Evolutionary conservation across 2,113 vertebrate genomes (phyloP), one percentile per base, ranked within the genome.

Genomic region (Notothenia rossii): DNA sequence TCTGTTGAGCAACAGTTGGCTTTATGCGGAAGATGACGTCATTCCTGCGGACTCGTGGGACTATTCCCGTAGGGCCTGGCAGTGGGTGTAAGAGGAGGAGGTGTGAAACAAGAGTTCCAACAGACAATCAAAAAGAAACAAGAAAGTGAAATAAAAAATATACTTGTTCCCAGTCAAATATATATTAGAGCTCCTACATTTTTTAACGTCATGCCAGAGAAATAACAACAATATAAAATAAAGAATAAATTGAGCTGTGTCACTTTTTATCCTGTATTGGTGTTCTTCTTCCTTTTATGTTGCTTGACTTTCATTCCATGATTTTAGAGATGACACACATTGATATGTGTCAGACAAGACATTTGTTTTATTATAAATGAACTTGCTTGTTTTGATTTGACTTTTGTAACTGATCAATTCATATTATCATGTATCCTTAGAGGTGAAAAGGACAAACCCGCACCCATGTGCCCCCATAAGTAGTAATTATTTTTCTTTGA

Each of bases 21-120:
- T 74, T 79, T 71, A 78, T 75, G 49, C 79, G 74, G 67, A 40
- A 46, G 75, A 60, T 85, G 89, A 91, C 82, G 82, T 89, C 88
- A 85, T 33, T 68, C 1, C 36, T 4, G 2, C 2, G 25, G 20
- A 50, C 86, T 85, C 74, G 9, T 79, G 86, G 85, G 86, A 88
- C 65, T 49, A 76, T 58, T 90, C 81, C 86, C 69, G 68, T 50
- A n/a, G 77, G 56, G 81, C 81, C 59, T 45, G 69, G n/a, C 75
- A 58, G 80, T 81, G 60, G 86, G 74, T 49, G 71, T 77, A 75
- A 25, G 59, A 77, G 65, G 53, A 75, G 62, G 80, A 81, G 60
- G 81, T 80, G 90, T 82, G 70, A 92, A 77, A 60, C 55, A 10
- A 40, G 59, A 68, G 68, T 48, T 60, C 48, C 25, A 70, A 8